Evolutionary conservation across 2,113 vertebrate species (phyloP).

Genomic region (Nerophis lumbriciformis): DNA sequence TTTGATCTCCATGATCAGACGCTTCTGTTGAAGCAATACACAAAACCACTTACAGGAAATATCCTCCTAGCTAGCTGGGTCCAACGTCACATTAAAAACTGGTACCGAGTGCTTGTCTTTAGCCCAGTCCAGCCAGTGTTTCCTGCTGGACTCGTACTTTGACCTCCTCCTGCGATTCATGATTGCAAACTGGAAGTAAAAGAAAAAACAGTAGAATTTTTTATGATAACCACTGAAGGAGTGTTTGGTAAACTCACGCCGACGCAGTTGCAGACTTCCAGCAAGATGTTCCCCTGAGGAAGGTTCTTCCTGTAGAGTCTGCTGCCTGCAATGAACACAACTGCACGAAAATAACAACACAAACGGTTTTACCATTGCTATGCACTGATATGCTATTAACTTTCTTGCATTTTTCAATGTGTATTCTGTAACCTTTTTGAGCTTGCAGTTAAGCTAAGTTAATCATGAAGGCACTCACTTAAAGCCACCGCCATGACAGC

Average conservation of each 20-base stretch:
- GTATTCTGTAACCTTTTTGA: too few relatives aligned
- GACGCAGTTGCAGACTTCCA: conserved; percentile 83
- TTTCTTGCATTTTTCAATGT: too few relatives aligned
- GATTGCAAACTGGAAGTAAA: conserved; percentile 80
- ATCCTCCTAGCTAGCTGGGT: too few relatives aligned
- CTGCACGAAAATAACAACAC: conserved; percentile 51
- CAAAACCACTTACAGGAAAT: background rate
- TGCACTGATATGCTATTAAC: too few relatives aligned
- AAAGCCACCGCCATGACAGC: conserved; percentile 86
- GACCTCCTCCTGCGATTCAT: conserved; percentile 78
- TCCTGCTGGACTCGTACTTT: conserved; percentile 64
- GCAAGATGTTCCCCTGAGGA: conserved; percentile 85
- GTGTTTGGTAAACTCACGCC: conserved; percentile 72
- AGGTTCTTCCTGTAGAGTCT: conserved; percentile 83
- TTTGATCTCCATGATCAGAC: conserved; percentile 87
- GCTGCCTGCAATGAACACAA: conserved; percentile 88
- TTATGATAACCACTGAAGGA: too few relatives aligned
- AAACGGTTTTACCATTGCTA: too few relatives aligned
- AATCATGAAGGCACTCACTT: conserved; percentile 68
- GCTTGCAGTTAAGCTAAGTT: too few relatives aligned
- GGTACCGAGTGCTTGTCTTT: conserved; percentile 85
- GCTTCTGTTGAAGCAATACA: conserved; percentile 68
- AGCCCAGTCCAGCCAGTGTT: conserved; percentile 96
- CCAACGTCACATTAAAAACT: background rate
- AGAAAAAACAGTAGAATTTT: background rate